These are phyloP conservation scores for Ranitomeya imitator DNA, from an alignment of 2,113 vertebrate genomes.

Conservation along the genomic window DNA sequence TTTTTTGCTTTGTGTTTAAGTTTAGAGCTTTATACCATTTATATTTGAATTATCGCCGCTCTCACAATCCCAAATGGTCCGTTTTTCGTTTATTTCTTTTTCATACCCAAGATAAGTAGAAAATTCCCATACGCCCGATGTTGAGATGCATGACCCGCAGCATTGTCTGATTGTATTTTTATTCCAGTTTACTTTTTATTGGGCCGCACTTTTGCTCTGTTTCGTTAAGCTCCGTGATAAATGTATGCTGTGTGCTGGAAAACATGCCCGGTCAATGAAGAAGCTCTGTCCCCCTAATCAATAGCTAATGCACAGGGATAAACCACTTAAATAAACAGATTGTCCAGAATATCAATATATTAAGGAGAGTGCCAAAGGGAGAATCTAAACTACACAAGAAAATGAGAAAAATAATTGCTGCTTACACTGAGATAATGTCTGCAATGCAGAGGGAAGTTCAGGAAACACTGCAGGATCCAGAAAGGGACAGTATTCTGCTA, in stretches of 20 bases:
- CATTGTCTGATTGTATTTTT: slow-evolving; percentile 19
- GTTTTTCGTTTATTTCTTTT: slow-evolving; percentile 26
- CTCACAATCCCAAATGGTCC: not conserved
- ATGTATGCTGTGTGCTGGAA: slow-evolving; percentile 5
- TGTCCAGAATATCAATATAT: slow-evolving; percentile 20
- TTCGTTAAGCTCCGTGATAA: slow-evolving; percentile 25
- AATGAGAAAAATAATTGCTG: slow-evolving; percentile 40
- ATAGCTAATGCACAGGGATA: slow-evolving; percentile 31
- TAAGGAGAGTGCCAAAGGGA: slow-evolving; percentile 16
- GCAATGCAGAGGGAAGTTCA: not conserved
- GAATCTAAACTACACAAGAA: slow-evolving; percentile 1
- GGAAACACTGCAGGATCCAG: not conserved
- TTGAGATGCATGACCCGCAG: not conserved
- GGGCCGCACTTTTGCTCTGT: not conserved
- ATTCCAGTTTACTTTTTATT: not conserved
- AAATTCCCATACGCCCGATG: not conserved
- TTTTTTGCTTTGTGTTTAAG: not conserved
- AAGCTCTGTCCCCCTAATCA: slow-evolving; percentile 24
- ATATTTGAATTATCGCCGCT: slow-evolving; percentile 19
- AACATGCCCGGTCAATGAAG: slow-evolving; percentile 8
- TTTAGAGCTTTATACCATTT: not conserved
- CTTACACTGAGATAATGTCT: not conserved
- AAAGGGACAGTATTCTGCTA: not conserved
- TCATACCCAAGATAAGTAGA: slow-evolving; percentile 20
- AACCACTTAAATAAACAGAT: slow-evolving; percentile 38